Conservation (phyloP, 2,113 vertebrate genomes). For the Orycteropus afer region DNA sequence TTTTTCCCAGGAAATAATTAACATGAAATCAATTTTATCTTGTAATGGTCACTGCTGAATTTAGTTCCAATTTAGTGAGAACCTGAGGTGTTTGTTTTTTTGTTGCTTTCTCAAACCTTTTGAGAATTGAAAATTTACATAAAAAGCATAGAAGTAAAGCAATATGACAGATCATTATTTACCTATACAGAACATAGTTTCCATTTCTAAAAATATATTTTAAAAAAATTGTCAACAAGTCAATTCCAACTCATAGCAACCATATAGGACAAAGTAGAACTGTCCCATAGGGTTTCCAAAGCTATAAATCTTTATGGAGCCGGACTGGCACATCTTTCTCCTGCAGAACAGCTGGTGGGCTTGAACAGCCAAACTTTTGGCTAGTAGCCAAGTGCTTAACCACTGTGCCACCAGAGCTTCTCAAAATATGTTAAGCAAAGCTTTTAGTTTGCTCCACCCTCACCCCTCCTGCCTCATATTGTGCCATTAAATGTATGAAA, state of each 20-base stretch:
- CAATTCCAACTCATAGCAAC: background rate
- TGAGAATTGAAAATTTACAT: background rate
- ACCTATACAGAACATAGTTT: background rate
- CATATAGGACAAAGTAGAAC: background rate
- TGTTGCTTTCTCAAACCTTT: background rate
- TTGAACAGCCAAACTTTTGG: no score
- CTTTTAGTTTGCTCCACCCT: background rate
- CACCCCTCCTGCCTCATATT: background rate
- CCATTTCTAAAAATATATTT: slow-evolving; percentile 20
- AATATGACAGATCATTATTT: background rate
- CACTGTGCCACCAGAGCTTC: no score
- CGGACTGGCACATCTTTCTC: no score
- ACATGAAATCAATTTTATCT: slow-evolving; percentile 21
- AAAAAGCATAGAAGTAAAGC: slow-evolving; percentile 17
- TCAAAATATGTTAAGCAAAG: background rate
- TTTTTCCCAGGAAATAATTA: background rate
- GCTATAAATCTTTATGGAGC: no score
- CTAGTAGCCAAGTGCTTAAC: no score
- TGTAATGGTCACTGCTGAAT: background rate
- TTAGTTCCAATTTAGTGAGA: slow-evolving; percentile 42
- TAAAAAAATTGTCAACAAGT: background rate
- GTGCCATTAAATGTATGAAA: background rate
- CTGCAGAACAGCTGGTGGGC: no score
- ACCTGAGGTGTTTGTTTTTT: slow-evolving; percentile 11
- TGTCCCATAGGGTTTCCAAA: background rate